A percentile compares a stretch with the other conserved stretches of the same genome.
Conservation (phyloP, 2,113 vertebrate genomes). For the Poecilia latipinna region DNA sequence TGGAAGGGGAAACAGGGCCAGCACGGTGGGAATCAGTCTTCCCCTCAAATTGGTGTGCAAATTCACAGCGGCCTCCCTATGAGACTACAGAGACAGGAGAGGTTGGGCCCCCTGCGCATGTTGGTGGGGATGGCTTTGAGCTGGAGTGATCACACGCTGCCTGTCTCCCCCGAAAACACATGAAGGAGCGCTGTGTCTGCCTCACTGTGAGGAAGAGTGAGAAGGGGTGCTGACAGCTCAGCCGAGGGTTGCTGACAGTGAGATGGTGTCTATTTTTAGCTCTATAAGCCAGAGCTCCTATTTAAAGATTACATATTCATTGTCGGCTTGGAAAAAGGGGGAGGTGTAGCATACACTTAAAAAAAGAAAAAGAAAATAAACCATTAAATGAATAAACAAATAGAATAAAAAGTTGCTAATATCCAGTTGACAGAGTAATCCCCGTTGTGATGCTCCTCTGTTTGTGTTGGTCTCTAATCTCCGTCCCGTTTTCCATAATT, state of each 20-base stretch:
- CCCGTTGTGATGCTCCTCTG: slow-evolving; percentile 39
- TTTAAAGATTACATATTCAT: slow-evolving; percentile 61
- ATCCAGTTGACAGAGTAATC: slow-evolving; percentile 21
- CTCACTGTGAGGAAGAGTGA: slow-evolving; percentile 60
- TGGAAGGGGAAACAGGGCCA: slow-evolving; percentile 57
- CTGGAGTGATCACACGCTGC: slow-evolving; percentile 60
- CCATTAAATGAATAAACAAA: neutral
- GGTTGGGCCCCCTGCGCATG: slow-evolving; percentile 41
- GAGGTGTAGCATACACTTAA: slow-evolving; percentile 9
- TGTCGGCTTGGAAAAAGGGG: slow-evolving; percentile 30
- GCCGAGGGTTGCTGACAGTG: slow-evolving; percentile 55
- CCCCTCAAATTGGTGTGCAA: slow-evolving; percentile 66
- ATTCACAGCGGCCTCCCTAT: slow-evolving; percentile 62
- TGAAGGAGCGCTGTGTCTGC: slow-evolving; percentile 63
- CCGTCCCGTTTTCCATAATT: slow-evolving; percentile 63
- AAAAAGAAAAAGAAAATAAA: too few species aligned
- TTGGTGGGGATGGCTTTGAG: slow-evolving; percentile 61
- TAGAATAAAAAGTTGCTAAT: slow-evolving; percentile 7
- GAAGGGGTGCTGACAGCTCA: slow-evolving; percentile 72
- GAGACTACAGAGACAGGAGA: slow-evolving; percentile 61
- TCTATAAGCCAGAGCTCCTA: slow-evolving; percentile 50
- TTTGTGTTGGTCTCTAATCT: slow-evolving; percentile 61
- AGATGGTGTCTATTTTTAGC: slow-evolving; percentile 68
- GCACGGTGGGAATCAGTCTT: slow-evolving; percentile 52
- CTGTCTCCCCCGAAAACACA: slow-evolving; percentile 65